Conservation (phyloP, 2,797 vertebrate species). For the Enteromius anoplus region DNA sequence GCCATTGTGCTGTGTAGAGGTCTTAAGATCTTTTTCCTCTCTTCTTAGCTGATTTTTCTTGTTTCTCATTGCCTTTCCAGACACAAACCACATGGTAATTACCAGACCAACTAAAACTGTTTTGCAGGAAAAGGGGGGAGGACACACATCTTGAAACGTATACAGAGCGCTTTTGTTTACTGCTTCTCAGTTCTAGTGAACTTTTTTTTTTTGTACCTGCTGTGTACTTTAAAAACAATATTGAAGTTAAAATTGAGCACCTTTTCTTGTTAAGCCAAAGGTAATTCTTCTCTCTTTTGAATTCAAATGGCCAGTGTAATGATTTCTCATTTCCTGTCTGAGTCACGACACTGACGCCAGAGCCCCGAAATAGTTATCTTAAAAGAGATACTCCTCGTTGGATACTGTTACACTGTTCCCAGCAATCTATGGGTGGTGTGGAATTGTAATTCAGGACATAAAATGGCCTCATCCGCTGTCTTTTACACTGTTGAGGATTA, state of each 20-base stretch:
- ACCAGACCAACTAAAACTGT: slow-evolving; percentile 32
- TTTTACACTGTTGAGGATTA: slow-evolving; percentile 2
- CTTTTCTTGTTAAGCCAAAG: slow-evolving; percentile 22
- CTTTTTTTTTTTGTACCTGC: no score
- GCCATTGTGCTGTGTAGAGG: slow-evolving; percentile 14
- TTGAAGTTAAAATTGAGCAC: background rate
- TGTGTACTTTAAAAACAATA: background rate
- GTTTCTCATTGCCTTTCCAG: slow-evolving; percentile 28
- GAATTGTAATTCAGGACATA: background rate
- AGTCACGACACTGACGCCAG: slow-evolving; percentile 54
- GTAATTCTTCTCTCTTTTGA: slow-evolving; percentile 55
- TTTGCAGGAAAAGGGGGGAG: slow-evolving; percentile 8
- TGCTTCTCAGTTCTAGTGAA: background rate
- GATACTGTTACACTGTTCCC: slow-evolving; percentile 49
- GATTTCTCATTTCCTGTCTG: slow-evolving; percentile 69
- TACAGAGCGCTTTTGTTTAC: slow-evolving; percentile 9
- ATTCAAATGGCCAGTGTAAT: slow-evolving; percentile 21
- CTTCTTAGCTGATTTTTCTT: slow-evolving; percentile 45
- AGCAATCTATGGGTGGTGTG: slow-evolving; percentile 12
- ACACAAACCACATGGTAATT: slow-evolving; percentile 50
- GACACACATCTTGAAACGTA: background rate
- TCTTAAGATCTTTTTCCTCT: slow-evolving; percentile 15
- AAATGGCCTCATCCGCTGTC: background rate
- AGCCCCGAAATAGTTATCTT: slow-evolving; percentile 56
- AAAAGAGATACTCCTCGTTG: slow-evolving; percentile 54